phyloP scores from a whole-genome alignment of 1,140 invertebrate species.

The Philopotamus ludificatus region DNA sequence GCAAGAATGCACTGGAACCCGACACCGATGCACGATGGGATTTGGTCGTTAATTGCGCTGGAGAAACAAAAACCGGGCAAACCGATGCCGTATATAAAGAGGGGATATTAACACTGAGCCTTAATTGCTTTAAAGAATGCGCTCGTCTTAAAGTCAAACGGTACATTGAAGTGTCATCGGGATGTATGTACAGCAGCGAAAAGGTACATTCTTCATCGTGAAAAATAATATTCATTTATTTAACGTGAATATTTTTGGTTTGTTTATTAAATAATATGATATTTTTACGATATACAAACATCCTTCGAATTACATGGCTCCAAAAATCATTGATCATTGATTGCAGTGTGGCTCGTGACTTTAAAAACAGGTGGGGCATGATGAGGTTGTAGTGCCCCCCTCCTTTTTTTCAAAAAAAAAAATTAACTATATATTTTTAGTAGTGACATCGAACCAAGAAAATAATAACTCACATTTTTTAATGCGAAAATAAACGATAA shows the following conservation, averaged over 20 bases:
- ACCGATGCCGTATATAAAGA: slow-evolving; percentile 87
- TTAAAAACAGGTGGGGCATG: too few species aligned
- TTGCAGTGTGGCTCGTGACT: too few species aligned
- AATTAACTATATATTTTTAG: too few species aligned
- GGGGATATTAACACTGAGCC: slow-evolving; percentile 80
- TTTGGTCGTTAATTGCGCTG: slow-evolving; percentile 85
- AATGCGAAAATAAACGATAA: too few species aligned
- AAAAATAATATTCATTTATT: not conserved
- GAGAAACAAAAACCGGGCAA: slow-evolving; percentile 85
- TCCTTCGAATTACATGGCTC: too few species aligned
- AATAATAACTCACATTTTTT: too few species aligned
- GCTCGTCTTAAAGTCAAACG: slow-evolving; percentile 65
- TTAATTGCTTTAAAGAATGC: slow-evolving; percentile 79
- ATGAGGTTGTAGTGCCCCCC: too few species aligned
- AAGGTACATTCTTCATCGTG: slow-evolving; percentile 59
- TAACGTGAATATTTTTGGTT: not conserved
- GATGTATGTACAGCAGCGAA: slow-evolving; percentile 75
- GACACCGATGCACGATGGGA: slow-evolving; percentile 64
- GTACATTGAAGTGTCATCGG: slow-evolving; percentile 83
- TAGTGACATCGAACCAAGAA: too few species aligned
- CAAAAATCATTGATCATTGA: too few species aligned
- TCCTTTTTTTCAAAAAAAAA: too few species aligned
- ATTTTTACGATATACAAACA: too few species aligned
- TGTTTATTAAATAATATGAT: not conserved
- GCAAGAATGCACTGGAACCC: slow-evolving; percentile 70